Evolutionary conservation across 1,140 invertebrate genomes (phyloP).

Genomic region (Drosophila parabipectinata): DNA sequence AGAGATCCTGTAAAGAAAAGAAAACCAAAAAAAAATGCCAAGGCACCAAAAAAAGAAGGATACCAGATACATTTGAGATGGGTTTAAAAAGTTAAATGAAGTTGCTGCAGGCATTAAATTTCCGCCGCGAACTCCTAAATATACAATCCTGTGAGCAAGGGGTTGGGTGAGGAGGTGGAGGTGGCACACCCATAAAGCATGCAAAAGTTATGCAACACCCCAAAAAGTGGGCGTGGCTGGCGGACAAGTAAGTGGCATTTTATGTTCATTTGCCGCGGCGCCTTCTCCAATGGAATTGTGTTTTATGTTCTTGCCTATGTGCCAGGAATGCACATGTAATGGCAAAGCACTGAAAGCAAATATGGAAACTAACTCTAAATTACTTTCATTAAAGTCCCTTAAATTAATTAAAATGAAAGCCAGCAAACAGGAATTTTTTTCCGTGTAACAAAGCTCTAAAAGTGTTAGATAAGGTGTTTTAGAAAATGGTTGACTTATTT

Average conservation of each 20-base stretch:
- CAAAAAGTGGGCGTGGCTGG: constrained; percentile 37
- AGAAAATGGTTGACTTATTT: constrained; percentile 69
- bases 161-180: not conserved
- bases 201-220: constrained; percentile 53
- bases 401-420: not conserved
- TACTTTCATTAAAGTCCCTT: not conserved
- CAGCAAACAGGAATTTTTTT: not conserved
- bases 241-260: constrained; percentile 77
- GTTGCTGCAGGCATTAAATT: constrained; percentile 77
- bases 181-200: constrained; percentile 44
- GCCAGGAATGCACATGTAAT: constrained; percentile 43
- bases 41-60: constrained; percentile 4
- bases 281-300: constrained; percentile 60
- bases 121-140: constrained; percentile 35
- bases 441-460: constrained; percentile 1
- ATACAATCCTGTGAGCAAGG: constrained; percentile 18
- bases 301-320: constrained; percentile 67
- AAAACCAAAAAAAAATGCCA: constrained; percentile 7
- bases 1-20: constrained; percentile 1
- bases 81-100: constrained; percentile 79
- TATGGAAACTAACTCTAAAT: not conserved
- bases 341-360: not conserved
- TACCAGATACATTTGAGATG: constrained; percentile 55
- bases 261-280: constrained; percentile 71
- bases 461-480: constrained; percentile 27